A percentile compares a stretch with the other conserved stretches of the same genome.
Conservation (phyloP, 2,888 invertebrate genomes). For the Drosophila neoperkinsi region DNA sequence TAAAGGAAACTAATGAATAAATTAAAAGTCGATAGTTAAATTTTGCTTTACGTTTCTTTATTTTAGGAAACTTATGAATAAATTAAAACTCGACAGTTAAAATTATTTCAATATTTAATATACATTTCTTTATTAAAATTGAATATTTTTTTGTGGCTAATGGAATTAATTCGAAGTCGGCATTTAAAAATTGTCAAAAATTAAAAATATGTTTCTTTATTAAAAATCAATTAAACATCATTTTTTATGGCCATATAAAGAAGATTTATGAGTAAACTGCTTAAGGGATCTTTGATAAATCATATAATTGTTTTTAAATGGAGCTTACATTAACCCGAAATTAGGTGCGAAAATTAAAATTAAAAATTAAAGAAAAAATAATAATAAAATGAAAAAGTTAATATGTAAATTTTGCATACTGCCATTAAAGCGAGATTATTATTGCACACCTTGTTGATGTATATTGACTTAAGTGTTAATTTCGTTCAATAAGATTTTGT, state of each 20-base stretch:
- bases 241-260: background rate
- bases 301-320: background rate
- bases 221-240: background rate
- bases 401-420: background rate
- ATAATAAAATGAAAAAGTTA: background rate
- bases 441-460: slow-evolving; percentile 26
- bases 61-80: background rate
- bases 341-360: slow-evolving; percentile 2
- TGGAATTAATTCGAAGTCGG: background rate
- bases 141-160: background rate
- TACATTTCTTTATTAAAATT: background rate
- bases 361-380: background rate
- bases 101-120: background rate
- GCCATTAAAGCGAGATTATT: background rate
- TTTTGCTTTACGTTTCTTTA: background rate
- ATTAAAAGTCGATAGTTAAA: background rate
- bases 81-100: background rate
- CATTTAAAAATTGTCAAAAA: background rate
- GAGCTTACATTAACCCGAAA: background rate
- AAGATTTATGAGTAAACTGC: background rate
- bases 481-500: slow-evolving; percentile 2
- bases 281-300: no score
- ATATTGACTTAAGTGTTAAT: slow-evolving; percentile 6
- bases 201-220: background rate
- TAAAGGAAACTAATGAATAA: background rate